Percentiles rank a stretch among this genome's conserved stretches.
Evolutionary conservation across 2,888 invertebrate genomes (phyloP).

Genomic region (Vannuccia rotundouncinata): DNA sequence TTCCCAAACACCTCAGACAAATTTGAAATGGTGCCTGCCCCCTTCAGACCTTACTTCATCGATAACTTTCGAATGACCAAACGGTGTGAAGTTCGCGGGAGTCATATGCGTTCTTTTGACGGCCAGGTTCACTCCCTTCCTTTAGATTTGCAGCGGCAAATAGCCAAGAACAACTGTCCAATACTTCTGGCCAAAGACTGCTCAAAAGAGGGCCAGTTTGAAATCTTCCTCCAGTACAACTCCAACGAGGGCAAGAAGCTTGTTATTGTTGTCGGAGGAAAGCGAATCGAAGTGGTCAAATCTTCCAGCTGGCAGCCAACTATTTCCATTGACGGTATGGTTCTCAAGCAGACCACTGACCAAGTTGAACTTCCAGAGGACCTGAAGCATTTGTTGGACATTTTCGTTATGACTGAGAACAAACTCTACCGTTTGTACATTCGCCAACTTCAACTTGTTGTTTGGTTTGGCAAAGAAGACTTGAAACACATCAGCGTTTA

Average conservation of each 20-base stretch:
- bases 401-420: neutral
- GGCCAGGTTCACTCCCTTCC: neutral
- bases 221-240: neutral
- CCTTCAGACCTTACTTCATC: neutral
- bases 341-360: neutral
- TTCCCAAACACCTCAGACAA: neutral
- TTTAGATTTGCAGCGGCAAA: neutral
- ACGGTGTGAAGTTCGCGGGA: neutral
- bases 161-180: neutral
- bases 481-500: constrained; percentile 15
- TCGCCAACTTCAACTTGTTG: neutral
- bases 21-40: neutral
- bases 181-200: neutral
- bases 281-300: neutral
- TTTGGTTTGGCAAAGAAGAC: constrained; percentile 5
- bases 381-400: neutral
- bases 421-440: neutral
- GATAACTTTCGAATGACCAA: neutral
- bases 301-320: neutral
- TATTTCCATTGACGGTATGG: neutral
- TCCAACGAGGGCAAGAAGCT: neutral
- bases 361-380: neutral
- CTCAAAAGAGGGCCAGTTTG: neutral
- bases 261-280: neutral
- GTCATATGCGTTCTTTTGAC: neutral